Evolutionary conservation across 1,140 invertebrate genomes (phyloP).

Genomic region (Leptopilina boulardi): DNA sequence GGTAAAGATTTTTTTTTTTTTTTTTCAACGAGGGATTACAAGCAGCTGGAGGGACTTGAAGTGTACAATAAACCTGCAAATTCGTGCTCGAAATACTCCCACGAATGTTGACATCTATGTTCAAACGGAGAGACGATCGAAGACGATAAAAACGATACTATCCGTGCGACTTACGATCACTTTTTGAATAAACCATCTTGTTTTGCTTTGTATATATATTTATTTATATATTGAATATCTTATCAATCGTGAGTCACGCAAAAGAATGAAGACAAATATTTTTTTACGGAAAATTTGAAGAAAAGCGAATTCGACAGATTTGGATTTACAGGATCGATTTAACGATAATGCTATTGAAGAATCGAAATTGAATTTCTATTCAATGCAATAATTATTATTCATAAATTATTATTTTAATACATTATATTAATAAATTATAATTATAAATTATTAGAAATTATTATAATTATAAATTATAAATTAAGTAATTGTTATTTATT

Average conservation of each 20-base stretch:
- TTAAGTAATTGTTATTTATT: too few species aligned
- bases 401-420: too few species aligned
- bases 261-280: constrained; percentile 2
- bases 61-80: constrained; percentile 61
- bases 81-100: constrained; percentile 50
- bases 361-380: background rate
- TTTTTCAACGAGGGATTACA: constrained; percentile 63
- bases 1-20: constrained; percentile 30
- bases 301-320: background rate
- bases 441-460: too few species aligned
- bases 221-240: constrained; percentile 29
- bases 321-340: background rate
- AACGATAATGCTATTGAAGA: background rate
- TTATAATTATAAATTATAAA: too few species aligned
- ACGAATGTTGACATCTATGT: constrained; percentile 61
- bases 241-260: constrained; percentile 14
- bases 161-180: constrained; percentile 33
- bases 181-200: constrained; percentile 31
- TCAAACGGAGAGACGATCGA: constrained; percentile 46
- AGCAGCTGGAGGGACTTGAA: constrained; percentile 65
- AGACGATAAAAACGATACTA: constrained; percentile 21
- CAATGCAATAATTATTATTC: too few species aligned
- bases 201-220: constrained; percentile 30
- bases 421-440: too few species aligned
- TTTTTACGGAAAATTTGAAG: background rate